phyloP scores from a whole-genome alignment of 2,888 invertebrate genomes.

The Glomeris marginata region DNA sequence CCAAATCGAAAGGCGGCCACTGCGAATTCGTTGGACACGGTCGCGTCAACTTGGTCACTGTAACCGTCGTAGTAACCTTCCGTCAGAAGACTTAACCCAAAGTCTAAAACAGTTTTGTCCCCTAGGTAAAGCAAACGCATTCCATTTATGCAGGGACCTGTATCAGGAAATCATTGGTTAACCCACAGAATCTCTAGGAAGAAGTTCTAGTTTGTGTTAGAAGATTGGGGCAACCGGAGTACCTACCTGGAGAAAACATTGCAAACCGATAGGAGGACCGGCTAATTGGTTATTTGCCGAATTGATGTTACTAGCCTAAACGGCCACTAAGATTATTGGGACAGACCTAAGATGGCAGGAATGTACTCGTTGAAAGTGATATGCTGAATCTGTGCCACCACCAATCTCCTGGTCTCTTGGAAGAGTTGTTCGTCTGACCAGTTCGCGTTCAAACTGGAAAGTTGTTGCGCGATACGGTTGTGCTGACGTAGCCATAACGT shows the following conservation, averaged over 20 bases:
- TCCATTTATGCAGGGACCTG: too few relatives aligned
- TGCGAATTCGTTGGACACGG: conserved; percentile 11
- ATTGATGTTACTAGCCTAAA: too few relatives aligned
- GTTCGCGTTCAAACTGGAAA: conserved; percentile 21
- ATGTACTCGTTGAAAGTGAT: conserved; percentile 71
- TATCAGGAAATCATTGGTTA: too few relatives aligned
- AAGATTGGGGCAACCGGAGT: too few relatives aligned
- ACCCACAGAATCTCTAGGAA: too few relatives aligned
- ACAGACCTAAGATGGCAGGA: conserved; percentile 63
- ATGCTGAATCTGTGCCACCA: conserved; percentile 56
- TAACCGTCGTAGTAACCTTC: conserved; percentile 5
- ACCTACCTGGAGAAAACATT: too few relatives aligned
- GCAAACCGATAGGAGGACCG: too few relatives aligned
- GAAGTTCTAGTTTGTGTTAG: too few relatives aligned
- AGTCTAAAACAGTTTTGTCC: not conserved
- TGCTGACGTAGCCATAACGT: conserved; percentile 21
- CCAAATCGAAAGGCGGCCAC: conserved; percentile 9
- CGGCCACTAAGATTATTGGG: too few relatives aligned
- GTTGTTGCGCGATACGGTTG: conserved; percentile 23
- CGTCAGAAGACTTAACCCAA: conserved; percentile 3
- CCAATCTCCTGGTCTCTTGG: conserved; percentile 17
- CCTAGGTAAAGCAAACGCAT: too few relatives aligned
- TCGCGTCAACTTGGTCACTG: conserved; percentile 5
- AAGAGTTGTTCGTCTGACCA: conserved; percentile 19
- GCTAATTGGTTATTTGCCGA: too few relatives aligned